These are phyloP conservation scores for Bubo blakistoni DNA, from an alignment of 2,113 vertebrate genomes.

Conservation along the genomic window DNA sequence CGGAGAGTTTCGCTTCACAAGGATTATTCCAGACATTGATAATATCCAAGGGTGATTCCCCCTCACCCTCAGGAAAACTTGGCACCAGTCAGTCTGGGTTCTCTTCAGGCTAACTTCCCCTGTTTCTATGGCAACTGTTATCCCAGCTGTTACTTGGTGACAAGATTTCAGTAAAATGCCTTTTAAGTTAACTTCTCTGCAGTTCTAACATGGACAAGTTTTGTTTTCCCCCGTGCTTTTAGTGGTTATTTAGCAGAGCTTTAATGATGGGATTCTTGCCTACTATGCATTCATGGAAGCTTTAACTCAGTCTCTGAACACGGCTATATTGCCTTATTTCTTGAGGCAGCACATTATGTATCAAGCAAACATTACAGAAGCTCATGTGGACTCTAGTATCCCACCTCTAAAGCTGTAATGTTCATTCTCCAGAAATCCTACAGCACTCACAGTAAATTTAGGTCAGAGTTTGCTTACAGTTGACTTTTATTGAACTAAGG, in stretches of 20 bases:
- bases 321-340: not conserved
- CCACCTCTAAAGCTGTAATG: not conserved
- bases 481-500: constrained; percentile 24
- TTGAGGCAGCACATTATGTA: too few relatives aligned
- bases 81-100: not conserved
- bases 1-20: not conserved
- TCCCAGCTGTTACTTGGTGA: too few relatives aligned
- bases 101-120: not conserved
- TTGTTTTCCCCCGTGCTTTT: not conserved
- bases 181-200: not conserved
- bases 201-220: not conserved
- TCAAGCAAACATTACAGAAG: not conserved
- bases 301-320: not conserved
- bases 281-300: not conserved
- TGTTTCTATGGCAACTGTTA: not conserved
- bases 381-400: rapidly evolving
- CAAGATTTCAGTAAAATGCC: not conserved
- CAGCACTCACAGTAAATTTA: not conserved
- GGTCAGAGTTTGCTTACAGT: not conserved
- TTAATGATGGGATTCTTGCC: not conserved
- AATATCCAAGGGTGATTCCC: too few relatives aligned
- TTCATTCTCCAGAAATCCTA: not conserved
- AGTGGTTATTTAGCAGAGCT: not conserved
- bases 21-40: not conserved
- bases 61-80: not conserved